Percentiles rank a stretch among this genome's conserved stretches.
Conservation (phyloP, 2,888 invertebrate species). For the Zhengitettix transpicula region DNA sequence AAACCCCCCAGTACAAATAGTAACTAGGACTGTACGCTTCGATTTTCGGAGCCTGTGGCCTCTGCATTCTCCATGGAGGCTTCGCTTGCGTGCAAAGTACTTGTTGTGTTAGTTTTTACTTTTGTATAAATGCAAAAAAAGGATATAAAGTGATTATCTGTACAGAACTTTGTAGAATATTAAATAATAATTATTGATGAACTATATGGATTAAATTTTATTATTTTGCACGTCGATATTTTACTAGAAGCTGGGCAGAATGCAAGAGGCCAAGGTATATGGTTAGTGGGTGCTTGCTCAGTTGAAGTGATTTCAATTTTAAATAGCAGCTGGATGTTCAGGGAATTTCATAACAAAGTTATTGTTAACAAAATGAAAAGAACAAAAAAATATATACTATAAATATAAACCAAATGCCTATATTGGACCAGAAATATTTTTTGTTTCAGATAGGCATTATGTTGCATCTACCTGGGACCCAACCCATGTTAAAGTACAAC, state of each 20-base stretch:
- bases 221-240: slow-evolving; percentile 13
- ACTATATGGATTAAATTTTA: slow-evolving; percentile 6
- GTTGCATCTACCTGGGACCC: background rate
- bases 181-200: slow-evolving; percentile 29
- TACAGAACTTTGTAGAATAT: slow-evolving; percentile 43
- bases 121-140: slow-evolving; percentile 17
- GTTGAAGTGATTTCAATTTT: background rate
- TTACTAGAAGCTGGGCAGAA: slow-evolving; percentile 9
- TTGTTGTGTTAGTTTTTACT: slow-evolving; percentile 17
- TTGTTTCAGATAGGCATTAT: background rate
- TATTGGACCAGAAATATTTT: background rate
- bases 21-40: slow-evolving; percentile 2
- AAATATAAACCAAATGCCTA: background rate
- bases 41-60: slow-evolving; percentile 1
- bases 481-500: background rate
- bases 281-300: slow-evolving; percentile 2
- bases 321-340: slow-evolving; percentile 6
- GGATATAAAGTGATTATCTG: slow-evolving; percentile 23
- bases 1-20: slow-evolving; percentile 8
- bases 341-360: slow-evolving; percentile 8
- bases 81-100: slow-evolving; percentile 10
- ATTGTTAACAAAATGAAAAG: slow-evolving; percentile 5
- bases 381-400: background rate
- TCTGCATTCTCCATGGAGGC: slow-evolving; percentile 4
- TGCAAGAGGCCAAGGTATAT: slow-evolving; percentile 3